Percentiles rank a stretch among this genome's conserved stretches.
Evolutionary conservation across 2,797 vertebrate genomes (phyloP).

Genomic region (Pogonophryne albipinna): DNA sequence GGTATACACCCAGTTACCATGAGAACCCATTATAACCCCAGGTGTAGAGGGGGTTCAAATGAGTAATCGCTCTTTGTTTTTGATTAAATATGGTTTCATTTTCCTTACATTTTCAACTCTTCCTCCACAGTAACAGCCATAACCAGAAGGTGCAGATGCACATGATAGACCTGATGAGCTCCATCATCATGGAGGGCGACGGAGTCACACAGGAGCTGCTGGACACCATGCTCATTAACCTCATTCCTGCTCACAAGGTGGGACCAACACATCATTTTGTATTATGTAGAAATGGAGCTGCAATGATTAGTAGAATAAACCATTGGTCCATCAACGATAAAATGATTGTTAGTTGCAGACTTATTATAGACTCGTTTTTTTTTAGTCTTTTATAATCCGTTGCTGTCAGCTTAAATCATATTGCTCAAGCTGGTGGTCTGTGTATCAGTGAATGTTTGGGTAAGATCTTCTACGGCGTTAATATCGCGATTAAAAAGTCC

Average conservation of each 20-base stretch:
- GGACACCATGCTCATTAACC: constrained; percentile 99
- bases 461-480: not conserved
- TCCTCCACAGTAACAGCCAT: constrained; percentile 93
- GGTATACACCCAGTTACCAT: not conserved
- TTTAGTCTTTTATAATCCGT: not conserved
- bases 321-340: no score
- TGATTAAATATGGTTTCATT: not conserved
- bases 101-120: not conserved
- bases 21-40: not conserved
- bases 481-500: no score
- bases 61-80: not conserved
- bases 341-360: no score
- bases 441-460: not conserved
- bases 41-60: not conserved
- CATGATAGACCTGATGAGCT: constrained; percentile 99
- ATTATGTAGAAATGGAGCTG: not conserved
- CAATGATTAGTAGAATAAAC: no score
- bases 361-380: no score
- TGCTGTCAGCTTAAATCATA: not conserved
- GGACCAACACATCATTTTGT: constrained; percentile 5
- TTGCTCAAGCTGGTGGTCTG: not conserved
- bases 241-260: constrained; percentile 99
- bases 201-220: constrained; percentile 98
- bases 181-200: constrained; percentile 99
- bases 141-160: constrained; percentile 99